Percentiles rank a stretch among this genome's conserved stretches.
Conservation (phyloP, 2,888 invertebrate genomes). For the Pseudeuparius sepicola region DNA sequence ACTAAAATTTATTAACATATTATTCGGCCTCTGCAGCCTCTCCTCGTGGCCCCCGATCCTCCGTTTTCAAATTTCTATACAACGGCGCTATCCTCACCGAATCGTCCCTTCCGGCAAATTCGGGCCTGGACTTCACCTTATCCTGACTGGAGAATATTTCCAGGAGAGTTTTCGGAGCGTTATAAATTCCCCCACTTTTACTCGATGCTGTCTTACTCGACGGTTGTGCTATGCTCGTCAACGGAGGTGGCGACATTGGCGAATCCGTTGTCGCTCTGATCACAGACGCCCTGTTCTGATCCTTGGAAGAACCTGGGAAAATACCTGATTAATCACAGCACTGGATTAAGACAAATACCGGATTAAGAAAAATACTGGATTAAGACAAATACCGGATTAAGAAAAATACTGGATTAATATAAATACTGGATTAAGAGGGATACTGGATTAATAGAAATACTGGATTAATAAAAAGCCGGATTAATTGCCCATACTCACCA, state of each 20-base stretch:
- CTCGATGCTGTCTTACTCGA: slow-evolving; percentile 25
- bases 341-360: no score
- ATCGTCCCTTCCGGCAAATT: slow-evolving; percentile 53
- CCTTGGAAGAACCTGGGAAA: slow-evolving; percentile 29
- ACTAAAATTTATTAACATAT: slow-evolving; percentile 5
- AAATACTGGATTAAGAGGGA: background rate
- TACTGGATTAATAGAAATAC: no score
- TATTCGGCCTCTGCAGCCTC: slow-evolving; percentile 35
- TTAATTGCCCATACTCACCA: slow-evolving; percentile 34
- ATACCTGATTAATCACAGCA: no score
- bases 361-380: slow-evolving; percentile 12
- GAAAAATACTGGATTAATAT: background rate
- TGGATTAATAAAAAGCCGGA: background rate
- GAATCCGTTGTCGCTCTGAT: slow-evolving; percentile 76
- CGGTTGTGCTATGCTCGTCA: slow-evolving; percentile 32
- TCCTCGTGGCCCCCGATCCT: slow-evolving; percentile 38
- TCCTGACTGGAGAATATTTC: slow-evolving; percentile 57
- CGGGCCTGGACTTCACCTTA: slow-evolving; percentile 39
- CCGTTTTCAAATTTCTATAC: slow-evolving; percentile 59
- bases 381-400: background rate
- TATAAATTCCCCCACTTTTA: slow-evolving; percentile 30
- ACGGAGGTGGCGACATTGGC: slow-evolving; percentile 70
- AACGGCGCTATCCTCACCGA: no score
- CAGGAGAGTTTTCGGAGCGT: slow-evolving; percentile 46
- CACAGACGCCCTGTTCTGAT: slow-evolving; percentile 40